Evolutionary conservation across 2,888 invertebrate genomes (phyloP).

Genomic region (Drosophila prostipennis): DNA sequence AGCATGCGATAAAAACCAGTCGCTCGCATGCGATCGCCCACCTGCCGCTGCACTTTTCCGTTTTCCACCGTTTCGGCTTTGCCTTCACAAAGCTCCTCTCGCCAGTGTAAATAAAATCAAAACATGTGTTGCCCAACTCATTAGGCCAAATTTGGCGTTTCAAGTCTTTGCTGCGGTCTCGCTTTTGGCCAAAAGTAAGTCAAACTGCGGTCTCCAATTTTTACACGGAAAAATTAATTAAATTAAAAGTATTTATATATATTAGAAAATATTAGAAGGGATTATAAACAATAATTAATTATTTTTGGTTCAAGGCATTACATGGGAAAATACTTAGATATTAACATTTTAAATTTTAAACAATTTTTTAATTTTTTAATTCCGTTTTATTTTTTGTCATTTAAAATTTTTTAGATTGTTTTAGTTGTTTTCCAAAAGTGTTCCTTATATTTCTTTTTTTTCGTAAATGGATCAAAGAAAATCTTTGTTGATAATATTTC

Average conservation of each 20-base stretch:
- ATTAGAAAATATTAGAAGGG: neutral
- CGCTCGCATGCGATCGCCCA: slow-evolving; percentile 19
- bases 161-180: slow-evolving; percentile 19
- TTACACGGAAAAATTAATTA: slow-evolving; percentile 6
- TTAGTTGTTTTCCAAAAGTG: too few relatives aligned
- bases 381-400: too few relatives aligned
- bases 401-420: too few relatives aligned
- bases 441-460: too few relatives aligned
- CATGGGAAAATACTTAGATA: neutral
- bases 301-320: neutral
- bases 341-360: too few relatives aligned
- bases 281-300: neutral
- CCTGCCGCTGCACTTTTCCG: slow-evolving; percentile 33
- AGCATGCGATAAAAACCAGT: slow-evolving; percentile 41
- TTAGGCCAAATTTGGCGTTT: slow-evolving; percentile 34
- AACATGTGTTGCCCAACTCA: slow-evolving; percentile 56
- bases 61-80: slow-evolving; percentile 10
- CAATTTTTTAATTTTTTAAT: too few relatives aligned
- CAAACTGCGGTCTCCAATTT: slow-evolving; percentile 13
- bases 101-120: slow-evolving; percentile 49
- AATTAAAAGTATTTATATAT: neutral
- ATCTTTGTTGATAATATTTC: too few relatives aligned
- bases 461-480: too few relatives aligned
- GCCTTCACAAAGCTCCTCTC: slow-evolving; percentile 14
- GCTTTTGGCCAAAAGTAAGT: slow-evolving; percentile 42